phyloP scores from a whole-genome alignment of 2,888 invertebrate species.

The Acanthosepion lycidas region DNA sequence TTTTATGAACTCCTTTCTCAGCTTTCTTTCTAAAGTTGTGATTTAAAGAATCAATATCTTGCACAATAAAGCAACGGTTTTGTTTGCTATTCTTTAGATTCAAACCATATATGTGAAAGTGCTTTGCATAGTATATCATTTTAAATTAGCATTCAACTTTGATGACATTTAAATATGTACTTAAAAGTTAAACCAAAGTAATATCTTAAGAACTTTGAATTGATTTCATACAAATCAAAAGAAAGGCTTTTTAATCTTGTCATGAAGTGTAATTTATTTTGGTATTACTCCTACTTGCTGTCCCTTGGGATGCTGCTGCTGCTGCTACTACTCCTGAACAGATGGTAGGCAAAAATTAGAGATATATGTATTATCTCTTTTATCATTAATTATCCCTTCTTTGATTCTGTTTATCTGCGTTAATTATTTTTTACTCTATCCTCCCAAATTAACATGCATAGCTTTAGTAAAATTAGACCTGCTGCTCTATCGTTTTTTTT shows the following conservation, averaged over 20 bases:
- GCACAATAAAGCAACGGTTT: no score
- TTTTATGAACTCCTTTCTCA: no score
- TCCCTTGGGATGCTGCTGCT: slow-evolving; percentile 14
- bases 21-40: no score
- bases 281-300: slow-evolving; percentile 13
- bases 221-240: background rate
- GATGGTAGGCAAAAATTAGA: slow-evolving; percentile 10
- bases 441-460: background rate
- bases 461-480: background rate
- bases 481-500: background rate
- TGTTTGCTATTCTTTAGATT: no score
- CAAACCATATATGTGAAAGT: no score
- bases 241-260: background rate
- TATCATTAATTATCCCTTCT: background rate
- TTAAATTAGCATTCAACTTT: background rate
- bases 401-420: slow-evolving; percentile 1
- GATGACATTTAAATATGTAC: no score
- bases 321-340: background rate
- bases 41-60: no score
- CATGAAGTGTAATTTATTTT: background rate
- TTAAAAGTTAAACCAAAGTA: no score
- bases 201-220: background rate
- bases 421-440: background rate
- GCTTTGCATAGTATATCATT: background rate
- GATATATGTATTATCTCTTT: background rate